Evolutionary conservation across 1,140 invertebrate genomes (phyloP).

Genomic region (Tetramorium parvispinum): DNA sequence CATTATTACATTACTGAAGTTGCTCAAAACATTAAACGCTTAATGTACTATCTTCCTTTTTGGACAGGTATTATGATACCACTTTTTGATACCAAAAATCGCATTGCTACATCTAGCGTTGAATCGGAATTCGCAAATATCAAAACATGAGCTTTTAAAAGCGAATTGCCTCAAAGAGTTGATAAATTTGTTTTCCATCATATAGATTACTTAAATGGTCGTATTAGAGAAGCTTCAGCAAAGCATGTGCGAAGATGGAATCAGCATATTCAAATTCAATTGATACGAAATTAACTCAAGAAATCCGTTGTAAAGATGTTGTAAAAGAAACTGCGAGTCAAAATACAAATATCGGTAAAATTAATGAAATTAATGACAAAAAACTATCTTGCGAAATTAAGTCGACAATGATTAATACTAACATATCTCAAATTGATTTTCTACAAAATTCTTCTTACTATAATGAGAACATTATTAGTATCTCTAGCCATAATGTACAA

Average conservation of each 20-base stretch:
- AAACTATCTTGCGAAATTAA: no score
- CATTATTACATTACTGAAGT: not conserved
- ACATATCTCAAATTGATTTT: no score
- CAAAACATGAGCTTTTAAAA: not conserved
- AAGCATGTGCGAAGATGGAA: not conserved
- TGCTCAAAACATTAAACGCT: not conserved
- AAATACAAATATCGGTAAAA: no score
- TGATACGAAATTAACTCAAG: no score
- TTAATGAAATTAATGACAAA: no score
- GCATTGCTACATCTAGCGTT: not conserved
- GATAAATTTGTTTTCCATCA: not conserved
- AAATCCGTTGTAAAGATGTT: not conserved
- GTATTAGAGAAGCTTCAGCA: slow-evolving; percentile 1
- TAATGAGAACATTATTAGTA: no score
- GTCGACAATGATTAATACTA: no score
- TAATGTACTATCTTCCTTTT: slow-evolving; percentile 3
- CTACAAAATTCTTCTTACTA: no score
- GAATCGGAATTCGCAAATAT: not conserved
- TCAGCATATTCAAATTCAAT: no score
- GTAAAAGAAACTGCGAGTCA: not conserved
- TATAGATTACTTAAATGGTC: not conserved
- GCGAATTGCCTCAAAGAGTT: not conserved
- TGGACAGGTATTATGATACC: slow-evolving; percentile 10
- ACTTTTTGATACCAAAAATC: not conserved
- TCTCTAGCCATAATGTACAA: not conserved